Evolutionary conservation across 92 coral and sea anemone species (phyloP), one percentile per base, ranked within the genome.

Genomic region (Actinernus sp.): DNA sequence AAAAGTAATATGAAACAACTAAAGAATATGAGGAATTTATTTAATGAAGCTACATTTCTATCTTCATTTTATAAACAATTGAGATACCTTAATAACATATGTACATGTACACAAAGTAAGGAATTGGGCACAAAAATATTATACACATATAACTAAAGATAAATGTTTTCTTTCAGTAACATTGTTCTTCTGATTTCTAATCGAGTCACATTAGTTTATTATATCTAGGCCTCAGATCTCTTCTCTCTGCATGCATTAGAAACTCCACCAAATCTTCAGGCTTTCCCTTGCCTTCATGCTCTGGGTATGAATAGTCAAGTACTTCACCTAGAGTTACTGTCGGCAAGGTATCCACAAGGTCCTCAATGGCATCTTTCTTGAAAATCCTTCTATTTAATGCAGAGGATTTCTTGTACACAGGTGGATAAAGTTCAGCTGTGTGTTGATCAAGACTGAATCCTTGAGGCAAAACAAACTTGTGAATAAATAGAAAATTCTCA

Each of bases 201-300:
- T 1, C 18, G 33, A 12, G 29, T 74, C 66, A 89, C 85, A 89
- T 64, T 17, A 76, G 66, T 85, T 86, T 89, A 53, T 79, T 89
- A 51, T 89, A 89, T 29, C 89, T 77, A 34, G 79, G 88, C 39
- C 74, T 75, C 3, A 85, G 70, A 57, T 89, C 96, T 60, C 79
- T 73, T 48, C 60, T 65, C 66, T 89, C 96, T 31, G 96, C 92
- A 37, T 58, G 48, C 8, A 59, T 70, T 16, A 89, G 76, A 73
- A 89, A 89, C 60, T 70, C 70, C 0, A 81, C 82, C 53, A 89
- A 60, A 47, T 89, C 96, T 61, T 89, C 96, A 6, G 96, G 88
- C 8, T 34, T 60, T n/a, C 96, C 96, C 54, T 75, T 67, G 16
- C 96, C 92, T 70, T 85, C 71, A 31, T 80, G 61, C 31, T 86